phyloP scores from a whole-genome alignment of 2,113 vertebrate species.

The Urocitellus parryii region DNA sequence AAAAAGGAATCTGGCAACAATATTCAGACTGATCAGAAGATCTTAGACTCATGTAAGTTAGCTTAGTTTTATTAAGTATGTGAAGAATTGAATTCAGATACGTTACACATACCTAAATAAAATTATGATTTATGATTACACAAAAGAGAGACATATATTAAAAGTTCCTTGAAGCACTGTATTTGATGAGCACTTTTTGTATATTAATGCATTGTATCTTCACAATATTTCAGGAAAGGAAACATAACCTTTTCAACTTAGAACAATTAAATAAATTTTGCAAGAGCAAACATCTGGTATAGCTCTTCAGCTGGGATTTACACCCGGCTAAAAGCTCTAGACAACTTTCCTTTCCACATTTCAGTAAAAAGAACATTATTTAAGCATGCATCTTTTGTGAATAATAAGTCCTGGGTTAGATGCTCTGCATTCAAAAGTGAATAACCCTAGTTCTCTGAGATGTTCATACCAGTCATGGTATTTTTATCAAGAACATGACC shows the following conservation, averaged over 20 bases:
- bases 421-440: background rate
- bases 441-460: background rate
- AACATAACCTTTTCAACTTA: slow-evolving; percentile 20
- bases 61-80: background rate
- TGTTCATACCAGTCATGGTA: background rate
- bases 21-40: slow-evolving; percentile 49
- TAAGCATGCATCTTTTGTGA: background rate
- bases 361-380: background rate
- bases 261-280: background rate
- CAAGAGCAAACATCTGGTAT: background rate
- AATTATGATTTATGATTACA: background rate
- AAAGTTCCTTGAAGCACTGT: background rate
- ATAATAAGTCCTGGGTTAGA: background rate
- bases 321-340: background rate
- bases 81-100: slow-evolving; percentile 23
- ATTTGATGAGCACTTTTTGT: background rate
- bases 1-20: slow-evolving; percentile 37
- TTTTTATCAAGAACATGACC: background rate
- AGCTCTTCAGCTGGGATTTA: background rate
- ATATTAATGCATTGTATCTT: background rate
- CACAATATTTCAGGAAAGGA: background rate
- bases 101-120: background rate
- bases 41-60: background rate
- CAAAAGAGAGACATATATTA: background rate
- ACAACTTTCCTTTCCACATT: background rate